Conservation (phyloP, 2,888 invertebrate species). For the Portevinia maculata region DNA sequence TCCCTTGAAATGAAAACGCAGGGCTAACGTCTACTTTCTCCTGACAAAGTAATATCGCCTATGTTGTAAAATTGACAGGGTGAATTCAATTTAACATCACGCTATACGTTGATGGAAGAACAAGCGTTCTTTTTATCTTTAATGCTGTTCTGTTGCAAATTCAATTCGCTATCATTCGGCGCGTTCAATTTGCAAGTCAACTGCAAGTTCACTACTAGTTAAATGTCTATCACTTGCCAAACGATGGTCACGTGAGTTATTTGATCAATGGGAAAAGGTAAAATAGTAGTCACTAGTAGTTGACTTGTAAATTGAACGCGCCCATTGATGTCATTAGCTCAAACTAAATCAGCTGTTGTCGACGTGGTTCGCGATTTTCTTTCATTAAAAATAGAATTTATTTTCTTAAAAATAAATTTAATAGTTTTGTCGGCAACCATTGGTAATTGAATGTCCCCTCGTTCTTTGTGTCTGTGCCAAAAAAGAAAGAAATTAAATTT, state of each 20-base stretch:
- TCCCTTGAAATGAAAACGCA: background rate
- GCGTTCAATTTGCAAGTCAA: no score
- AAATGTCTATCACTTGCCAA: no score
- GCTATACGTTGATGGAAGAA: slow-evolving; percentile 21
- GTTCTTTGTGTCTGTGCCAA: slow-evolving; percentile 28
- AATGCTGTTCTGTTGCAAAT: slow-evolving; percentile 1
- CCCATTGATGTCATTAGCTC: slow-evolving; percentile 33
- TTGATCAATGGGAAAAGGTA: no score
- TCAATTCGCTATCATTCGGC: no score
- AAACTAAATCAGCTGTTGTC: slow-evolving; percentile 54
- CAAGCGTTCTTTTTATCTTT: slow-evolving; percentile 10
- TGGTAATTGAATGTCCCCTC: background rate
- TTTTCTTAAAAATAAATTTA: slow-evolving; percentile 22
- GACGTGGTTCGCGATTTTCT: slow-evolving; percentile 48
- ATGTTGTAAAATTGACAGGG: background rate
- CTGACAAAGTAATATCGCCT: slow-evolving; percentile 1
- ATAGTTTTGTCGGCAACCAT: slow-evolving; percentile 16
- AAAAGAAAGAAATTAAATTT: slow-evolving; percentile 1
- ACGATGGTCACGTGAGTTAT: no score
- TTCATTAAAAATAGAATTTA: slow-evolving; percentile 17
- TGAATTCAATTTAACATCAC: slow-evolving; percentile 28
- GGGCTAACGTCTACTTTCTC: background rate
- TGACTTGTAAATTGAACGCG: no score
- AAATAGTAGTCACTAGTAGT: no score
- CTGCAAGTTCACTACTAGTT: no score